Conservation (phyloP, 2,113 vertebrate genomes). For the Poeciliopsis occidentalis region DNA sequence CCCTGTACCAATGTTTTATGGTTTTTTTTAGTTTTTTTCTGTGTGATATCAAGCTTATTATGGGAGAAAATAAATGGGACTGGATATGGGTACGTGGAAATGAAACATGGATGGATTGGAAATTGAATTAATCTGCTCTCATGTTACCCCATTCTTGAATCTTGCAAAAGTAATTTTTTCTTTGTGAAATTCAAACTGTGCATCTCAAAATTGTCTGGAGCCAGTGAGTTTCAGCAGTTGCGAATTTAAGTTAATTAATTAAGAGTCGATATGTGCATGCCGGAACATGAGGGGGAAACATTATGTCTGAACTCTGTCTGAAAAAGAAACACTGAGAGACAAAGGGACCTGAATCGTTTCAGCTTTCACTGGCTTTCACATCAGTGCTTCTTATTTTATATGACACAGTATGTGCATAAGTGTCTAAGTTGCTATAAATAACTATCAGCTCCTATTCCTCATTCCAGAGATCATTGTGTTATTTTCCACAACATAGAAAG, state of each 20-base stretch:
- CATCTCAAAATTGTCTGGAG: neutral
- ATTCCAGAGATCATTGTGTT: conserved; percentile 40
- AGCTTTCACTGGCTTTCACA: conserved; percentile 22
- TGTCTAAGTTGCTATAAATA: conserved; percentile 36
- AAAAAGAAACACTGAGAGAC: conserved; percentile 41
- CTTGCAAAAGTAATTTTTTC: no score
- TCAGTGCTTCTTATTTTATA: conserved; percentile 4
- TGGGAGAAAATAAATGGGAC: neutral
- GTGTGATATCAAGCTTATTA: no score
- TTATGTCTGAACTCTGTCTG: conserved; percentile 24
- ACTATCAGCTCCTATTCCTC: conserved; percentile 50
- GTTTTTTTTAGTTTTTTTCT: neutral
- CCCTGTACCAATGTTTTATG: no score
- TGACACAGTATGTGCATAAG: neutral
- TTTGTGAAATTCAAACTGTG: neutral
- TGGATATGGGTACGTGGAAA: neutral
- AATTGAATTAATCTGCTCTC: neutral
- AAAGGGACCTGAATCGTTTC: conserved; percentile 34
- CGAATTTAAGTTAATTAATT: conserved; percentile 37
- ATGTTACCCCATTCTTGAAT: neutral
- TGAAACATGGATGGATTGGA: neutral
- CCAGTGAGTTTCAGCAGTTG: no score
- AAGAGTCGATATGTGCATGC: conserved; percentile 40
- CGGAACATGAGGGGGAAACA: conserved; percentile 49
- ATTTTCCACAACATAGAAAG: conserved; percentile 40